Base-by-base conservation (phyloP, 1,140 invertebrate species). In the Drosophila kikkawai region DNA sequence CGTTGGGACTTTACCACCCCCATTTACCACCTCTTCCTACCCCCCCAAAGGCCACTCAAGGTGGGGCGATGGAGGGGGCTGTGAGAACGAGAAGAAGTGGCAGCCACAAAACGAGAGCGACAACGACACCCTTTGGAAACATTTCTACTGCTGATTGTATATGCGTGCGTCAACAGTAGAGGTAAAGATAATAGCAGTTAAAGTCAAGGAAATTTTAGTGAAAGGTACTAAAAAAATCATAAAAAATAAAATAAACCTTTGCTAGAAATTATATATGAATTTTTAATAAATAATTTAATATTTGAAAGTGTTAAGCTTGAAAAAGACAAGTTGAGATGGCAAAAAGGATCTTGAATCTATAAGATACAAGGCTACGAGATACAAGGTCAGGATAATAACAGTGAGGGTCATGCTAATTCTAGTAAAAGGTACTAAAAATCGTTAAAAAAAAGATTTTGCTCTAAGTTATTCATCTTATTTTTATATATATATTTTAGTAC, bases 51-150 rank as follows among this genome's bases (percentile, higher is more conserved):
- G 51, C 60, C 74, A 76, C 71, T 76, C 75, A 68, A 61, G 50
- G 22, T 36, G 65, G 44, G 22, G 22, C n/a, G 29, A 8, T 15
- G 1, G 4, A 13, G 26, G 26, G 13, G 47, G 19, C 9, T 22
- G 22, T 22, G 22, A 22, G 44, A 22, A 47, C 22, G 17, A 36
- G 41, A 22, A 42, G 70, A 60, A 73, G 69, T 42, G 41, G 50
- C 70, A 57, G 56, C 56, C 34, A 34, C 42, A 68, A 44, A 58
- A 59, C 51, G 56, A 58, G 71, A 80, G 71, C 82, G 67, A 85
- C 59, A 74, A 70, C 64, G 60, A 79, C 63, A 58, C 75, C 78
- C 79, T 76, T 76, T 76, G 53, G 73, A 67, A 67, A 76, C 74
- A 67, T 76, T 77, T 76, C 70, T 34, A 60, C 70, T 70, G 55